Evolutionary conservation across 2,888 invertebrate species (phyloP).

Genomic region (Eudemis profundana): DNA sequence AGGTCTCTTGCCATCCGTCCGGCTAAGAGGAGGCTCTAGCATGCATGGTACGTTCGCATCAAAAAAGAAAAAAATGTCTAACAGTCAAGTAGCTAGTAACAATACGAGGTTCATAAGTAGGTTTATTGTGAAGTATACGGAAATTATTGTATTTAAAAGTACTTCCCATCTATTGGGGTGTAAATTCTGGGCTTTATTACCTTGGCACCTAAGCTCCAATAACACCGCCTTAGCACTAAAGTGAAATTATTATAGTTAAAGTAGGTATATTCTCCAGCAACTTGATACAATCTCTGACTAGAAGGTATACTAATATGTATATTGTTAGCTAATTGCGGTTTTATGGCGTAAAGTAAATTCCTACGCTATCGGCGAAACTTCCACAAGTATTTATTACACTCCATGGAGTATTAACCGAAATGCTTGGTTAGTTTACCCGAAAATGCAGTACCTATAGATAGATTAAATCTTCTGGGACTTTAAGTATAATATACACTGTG

Average conservation of each 20-base stretch:
- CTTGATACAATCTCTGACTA: slow-evolving; percentile 10
- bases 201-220: background rate
- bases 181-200: background rate
- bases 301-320: slow-evolving; percentile 14
- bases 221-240: slow-evolving; percentile 3
- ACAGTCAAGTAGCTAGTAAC: too few species aligned
- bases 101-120: too few species aligned
- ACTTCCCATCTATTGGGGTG: background rate
- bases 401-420: background rate
- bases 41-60: too few species aligned
- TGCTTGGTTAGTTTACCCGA: background rate
- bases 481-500: background rate
- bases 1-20: too few species aligned
- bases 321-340: slow-evolving; percentile 28
- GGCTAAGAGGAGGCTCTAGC: too few species aligned
- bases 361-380: slow-evolving; percentile 24
- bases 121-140: too few species aligned
- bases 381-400: slow-evolving; percentile 22
- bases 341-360: slow-evolving; percentile 26
- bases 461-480: background rate
- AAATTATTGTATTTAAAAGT: background rate
- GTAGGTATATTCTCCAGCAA: slow-evolving; percentile 16
- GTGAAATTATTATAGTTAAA: slow-evolving; percentile 13
- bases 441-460: background rate
- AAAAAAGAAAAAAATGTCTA: too few species aligned